Conservation (phyloP, 2,113 vertebrate species). For the Antennarius striatus region DNA sequence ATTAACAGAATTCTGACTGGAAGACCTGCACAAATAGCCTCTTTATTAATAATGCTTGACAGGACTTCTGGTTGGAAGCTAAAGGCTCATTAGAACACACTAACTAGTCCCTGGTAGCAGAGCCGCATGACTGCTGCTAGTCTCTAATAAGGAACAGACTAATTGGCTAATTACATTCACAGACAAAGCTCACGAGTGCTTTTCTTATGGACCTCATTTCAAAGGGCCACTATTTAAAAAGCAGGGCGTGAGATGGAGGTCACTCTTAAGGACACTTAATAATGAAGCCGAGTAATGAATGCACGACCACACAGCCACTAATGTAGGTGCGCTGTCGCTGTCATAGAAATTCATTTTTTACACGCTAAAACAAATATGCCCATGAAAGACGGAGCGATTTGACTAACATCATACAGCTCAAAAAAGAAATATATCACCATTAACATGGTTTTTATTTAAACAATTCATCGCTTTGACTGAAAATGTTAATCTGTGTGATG, state of each 20-base stretch:
- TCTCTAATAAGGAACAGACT: conserved; percentile 71
- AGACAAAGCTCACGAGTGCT: conserved; percentile 60
- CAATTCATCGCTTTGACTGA: background rate
- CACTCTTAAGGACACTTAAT: conserved; percentile 39
- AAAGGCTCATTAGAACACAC: conserved; percentile 72
- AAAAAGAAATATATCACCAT: conserved; percentile 40
- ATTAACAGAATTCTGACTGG: conserved; percentile 57
- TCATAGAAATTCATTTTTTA: conserved; percentile 6
- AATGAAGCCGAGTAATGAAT: conserved; percentile 43
- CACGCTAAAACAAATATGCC: background rate
- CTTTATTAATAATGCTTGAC: conserved; percentile 77
- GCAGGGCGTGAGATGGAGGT: conserved; percentile 47
- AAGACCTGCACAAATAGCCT: conserved; percentile 66
- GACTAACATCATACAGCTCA: conserved; percentile 33
- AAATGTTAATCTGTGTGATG: conserved; percentile 24
- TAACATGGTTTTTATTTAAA: conserved; percentile 35
- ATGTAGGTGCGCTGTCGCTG: background rate
- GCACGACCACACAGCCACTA: conserved; percentile 5
- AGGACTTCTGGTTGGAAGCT: conserved; percentile 68
- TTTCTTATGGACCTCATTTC: conserved; percentile 57
- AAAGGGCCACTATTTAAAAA: conserved; percentile 55
- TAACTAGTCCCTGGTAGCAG: conserved; percentile 76
- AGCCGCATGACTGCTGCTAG: conserved; percentile 61
- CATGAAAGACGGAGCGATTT: conserved; percentile 6
- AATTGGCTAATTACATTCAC: conserved; percentile 75